phyloP scores from a whole-genome alignment of 2,888 invertebrate genomes.

The Caenorhabditis japonica region DNA sequence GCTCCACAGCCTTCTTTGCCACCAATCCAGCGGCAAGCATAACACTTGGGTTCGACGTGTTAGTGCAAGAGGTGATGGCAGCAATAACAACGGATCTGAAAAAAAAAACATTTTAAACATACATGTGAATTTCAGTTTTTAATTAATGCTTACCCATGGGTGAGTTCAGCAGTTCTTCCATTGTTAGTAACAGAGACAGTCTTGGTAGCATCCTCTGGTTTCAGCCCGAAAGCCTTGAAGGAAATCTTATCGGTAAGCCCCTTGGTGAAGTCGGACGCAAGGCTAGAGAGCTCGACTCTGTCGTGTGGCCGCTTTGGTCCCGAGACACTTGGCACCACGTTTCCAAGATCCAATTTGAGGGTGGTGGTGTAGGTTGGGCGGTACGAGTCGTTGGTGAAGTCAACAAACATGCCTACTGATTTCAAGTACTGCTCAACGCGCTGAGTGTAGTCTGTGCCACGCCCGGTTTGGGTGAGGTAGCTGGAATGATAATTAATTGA shows the following conservation, averaged over 20 bases:
- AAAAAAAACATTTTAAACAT: neutral
- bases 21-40: conserved; percentile 92
- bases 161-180: conserved; percentile 55
- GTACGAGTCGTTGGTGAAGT: conserved; percentile 83
- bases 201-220: conserved; percentile 65
- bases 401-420: conserved; percentile 87
- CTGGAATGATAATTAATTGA: conserved; percentile 33
- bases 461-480: conserved; percentile 73
- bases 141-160: conserved; percentile 44
- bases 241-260: conserved; percentile 90
- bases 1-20: conserved; percentile 82
- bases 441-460: conserved; percentile 61
- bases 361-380: conserved; percentile 72
- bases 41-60: conserved; percentile 96
- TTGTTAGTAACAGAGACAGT: conserved; percentile 57
- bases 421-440: conserved; percentile 84
- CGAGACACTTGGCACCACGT: conserved; percentile 93
- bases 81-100: conserved; percentile 89
- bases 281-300: conserved; percentile 84
- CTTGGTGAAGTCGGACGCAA: conserved; percentile 89
- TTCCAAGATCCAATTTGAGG: conserved; percentile 87
- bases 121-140: neutral
- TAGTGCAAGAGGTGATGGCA: conserved; percentile 97
- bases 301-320: conserved; percentile 98
- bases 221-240: conserved; percentile 76